These are phyloP conservation scores for Apomyelois bistriatella DNA, from an alignment of 2,888 invertebrate species.

Conservation along the genomic window DNA sequence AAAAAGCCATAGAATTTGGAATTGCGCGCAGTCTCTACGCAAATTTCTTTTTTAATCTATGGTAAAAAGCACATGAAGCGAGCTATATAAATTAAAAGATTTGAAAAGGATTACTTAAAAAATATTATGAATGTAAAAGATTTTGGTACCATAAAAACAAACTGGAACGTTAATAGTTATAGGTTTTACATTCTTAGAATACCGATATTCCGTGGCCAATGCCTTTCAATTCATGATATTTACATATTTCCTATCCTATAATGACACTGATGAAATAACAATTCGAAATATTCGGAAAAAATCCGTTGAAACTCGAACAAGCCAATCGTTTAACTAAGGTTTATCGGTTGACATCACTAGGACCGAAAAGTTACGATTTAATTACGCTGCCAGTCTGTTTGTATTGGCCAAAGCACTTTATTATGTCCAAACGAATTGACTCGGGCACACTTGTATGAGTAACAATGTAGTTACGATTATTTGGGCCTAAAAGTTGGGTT, in stretches of 20 bases:
- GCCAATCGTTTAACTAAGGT: constrained; percentile 20
- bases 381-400: constrained; percentile 23
- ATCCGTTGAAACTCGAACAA: constrained; percentile 11
- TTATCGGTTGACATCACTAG: constrained; percentile 19
- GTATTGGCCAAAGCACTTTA: constrained; percentile 24
- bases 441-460: neutral
- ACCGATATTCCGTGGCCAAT: no score
- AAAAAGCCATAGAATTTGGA: no score
- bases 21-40: no score
- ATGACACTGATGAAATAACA: neutral
- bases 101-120: no score
- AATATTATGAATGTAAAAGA: no score
- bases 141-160: no score
- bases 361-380: constrained; percentile 29
- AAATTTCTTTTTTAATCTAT: no score
- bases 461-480: neutral
- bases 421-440: constrained; percentile 19
- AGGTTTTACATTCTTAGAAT: no score
- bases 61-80: no score
- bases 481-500: no score
- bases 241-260: neutral
- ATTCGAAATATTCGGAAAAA: neutral
- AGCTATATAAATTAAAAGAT: no score
- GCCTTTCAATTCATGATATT: neutral
- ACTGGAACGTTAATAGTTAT: no score